Base-by-base conservation (phyloP, 2,888 invertebrate species). In the Monopis laevigella region DNA sequence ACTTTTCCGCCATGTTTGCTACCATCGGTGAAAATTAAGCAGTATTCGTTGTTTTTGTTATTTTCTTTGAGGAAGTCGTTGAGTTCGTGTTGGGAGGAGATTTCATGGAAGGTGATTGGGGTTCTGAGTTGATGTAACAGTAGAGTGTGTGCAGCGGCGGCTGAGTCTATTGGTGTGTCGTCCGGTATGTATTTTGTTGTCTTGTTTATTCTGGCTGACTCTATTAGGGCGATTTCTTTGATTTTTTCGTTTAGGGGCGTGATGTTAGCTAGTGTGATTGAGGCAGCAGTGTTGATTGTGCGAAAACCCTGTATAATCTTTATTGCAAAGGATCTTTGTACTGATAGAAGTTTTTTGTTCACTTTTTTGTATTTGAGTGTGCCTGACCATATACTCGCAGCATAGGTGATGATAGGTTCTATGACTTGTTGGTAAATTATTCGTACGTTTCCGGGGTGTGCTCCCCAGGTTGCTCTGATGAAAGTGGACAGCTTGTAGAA, bases 381-480 rank as follows among this genome's bases (percentile, higher is more conserved):
- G 3, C 3, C 11, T 3, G 2, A 5, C 42, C 32, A 43, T 8
- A 39, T 11, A 19, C n/a, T n/a, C n/a, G n/a, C n/a, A n/a, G n/a
- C n/a, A n/a, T n/a, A n/a, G n/a, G n/a, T n/a, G n/a, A n/a, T n/a
- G n/a, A n/a, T n/a, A n/a, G n/a, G n/a, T n/a, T n/a, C n/a, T n/a
- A n/a, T n/a, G n/a, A n/a, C 3, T 3, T 21, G 28, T 2, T 2
- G 6, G 12, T 47, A 47, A 2, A 47, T 43, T 1, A 24, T 45
- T 4, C 36, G 28, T 1, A 43, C 36, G 14, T 48, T 48, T 30
- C 45, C 46, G 0, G 45, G 41, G 6, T 48, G 45, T 2, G 32
- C 17, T 3, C 48, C 46, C 48, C 48, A 48, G 3, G 48, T 48
- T 2, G 46, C 43, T 18, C 43, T 32, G 6, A 39, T 39, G 19